Base-by-base conservation (phyloP, 2,888 invertebrate species). In the Dichetophora obliterata region DNA sequence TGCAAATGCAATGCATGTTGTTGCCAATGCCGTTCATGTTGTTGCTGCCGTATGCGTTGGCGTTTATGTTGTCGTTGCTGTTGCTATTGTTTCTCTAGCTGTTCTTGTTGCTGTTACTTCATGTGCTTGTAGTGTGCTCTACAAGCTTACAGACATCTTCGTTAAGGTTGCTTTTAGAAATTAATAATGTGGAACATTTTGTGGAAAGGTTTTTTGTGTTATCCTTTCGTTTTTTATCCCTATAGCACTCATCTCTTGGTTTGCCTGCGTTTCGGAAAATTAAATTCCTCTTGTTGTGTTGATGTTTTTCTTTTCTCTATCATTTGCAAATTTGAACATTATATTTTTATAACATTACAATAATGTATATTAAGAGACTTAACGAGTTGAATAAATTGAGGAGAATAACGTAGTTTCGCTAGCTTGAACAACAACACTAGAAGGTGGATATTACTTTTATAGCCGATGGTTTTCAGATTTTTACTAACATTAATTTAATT, bases 1-100 rank as follows among this genome's bases (percentile, higher is more conserved):
- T 82, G 79, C 79, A 77, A 82, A 81, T 81, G 78, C 76, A 82
- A 82, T 77, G 75, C 71, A 37, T 63, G 61, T 70, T 65, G 37
- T 59, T 37, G 37, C 6, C 37, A 37, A 37, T 37, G 37, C 37
- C 8, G 37, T 37, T 52, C 24, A 54, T 43, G 69, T 22, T 48
- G 16, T 11, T 31, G 66, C 59, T 66, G 22, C 50, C n/a, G 11
- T 19, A 37, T 43, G 34, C 14, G 73, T 66, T 71, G 11, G 43
- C 65, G 74, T 65, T 73, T 61, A 70, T 76, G 68, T 74, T 80
- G 77, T 76, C 75, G 54, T 75, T 65, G 72, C 11, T 66, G 37
- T 43, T 57, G 52, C 52, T 68, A 27, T 8, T 54, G 54, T 77
- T 70, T 65, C 5, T 72, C 52, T 37, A 6, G 31, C 24, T 63